A percentile compares a stretch with the other conserved stretches of the same genome.
phyloP scores from a whole-genome alignment of 2,113 vertebrate genomes.

The Hiodon tergisus region DNA sequence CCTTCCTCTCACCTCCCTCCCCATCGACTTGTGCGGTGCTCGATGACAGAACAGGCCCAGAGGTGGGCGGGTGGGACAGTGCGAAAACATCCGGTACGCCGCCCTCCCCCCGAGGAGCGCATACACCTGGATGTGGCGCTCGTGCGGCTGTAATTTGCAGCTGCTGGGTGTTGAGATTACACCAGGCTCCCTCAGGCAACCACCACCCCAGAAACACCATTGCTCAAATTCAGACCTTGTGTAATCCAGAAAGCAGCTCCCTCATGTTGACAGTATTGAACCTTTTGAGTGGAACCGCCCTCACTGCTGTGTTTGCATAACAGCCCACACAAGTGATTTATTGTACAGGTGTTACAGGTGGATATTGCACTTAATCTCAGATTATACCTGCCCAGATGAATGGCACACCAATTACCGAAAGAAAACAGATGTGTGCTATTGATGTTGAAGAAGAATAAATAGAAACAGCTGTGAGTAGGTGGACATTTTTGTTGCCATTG shows the following conservation, averaged over 20 bases:
- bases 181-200: background rate
- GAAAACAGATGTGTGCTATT: too few species aligned
- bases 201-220: background rate
- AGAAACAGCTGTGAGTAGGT: too few species aligned
- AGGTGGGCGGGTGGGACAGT: background rate
- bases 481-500: too few species aligned
- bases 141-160: slow-evolving; percentile 1
- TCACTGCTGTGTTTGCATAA: slow-evolving; percentile 21
- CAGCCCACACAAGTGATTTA: slow-evolving; percentile 36
- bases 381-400: too few species aligned
- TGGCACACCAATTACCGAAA: too few species aligned
- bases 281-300: background rate
- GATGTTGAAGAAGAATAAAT: too few species aligned
- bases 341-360: slow-evolving; percentile 35
- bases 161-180: background rate
- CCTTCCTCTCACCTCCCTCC: background rate
- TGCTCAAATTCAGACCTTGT: background rate
- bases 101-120: background rate
- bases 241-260: background rate
- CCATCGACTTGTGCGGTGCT: background rate
- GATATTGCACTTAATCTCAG: background rate
- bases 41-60: background rate
- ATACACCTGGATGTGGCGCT: background rate
- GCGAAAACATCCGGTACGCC: too few species aligned
- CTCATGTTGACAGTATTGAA: background rate